These are phyloP conservation scores for Yponomeuta evonymella DNA, from an alignment of 2,888 invertebrate genomes.

Conservation along the genomic window DNA sequence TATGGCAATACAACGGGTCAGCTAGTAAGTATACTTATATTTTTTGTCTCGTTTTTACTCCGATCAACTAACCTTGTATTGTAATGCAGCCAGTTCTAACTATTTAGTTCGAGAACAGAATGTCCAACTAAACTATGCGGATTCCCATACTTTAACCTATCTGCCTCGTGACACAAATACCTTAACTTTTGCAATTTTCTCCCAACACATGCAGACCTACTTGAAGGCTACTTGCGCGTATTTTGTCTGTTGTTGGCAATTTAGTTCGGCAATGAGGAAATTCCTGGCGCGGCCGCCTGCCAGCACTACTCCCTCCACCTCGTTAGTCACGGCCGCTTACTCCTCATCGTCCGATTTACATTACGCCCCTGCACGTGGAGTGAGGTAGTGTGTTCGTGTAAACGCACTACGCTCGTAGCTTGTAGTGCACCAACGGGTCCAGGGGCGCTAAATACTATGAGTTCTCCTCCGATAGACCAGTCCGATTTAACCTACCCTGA, in stretches of 20 bases:
- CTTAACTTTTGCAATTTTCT: not conserved
- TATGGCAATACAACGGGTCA: no score
- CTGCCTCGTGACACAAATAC: not conserved
- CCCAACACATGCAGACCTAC: not conserved
- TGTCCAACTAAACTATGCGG: no score
- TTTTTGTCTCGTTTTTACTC: no score
- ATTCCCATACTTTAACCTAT: not conserved
- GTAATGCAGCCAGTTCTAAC: no score
- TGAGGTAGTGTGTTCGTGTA: no score
- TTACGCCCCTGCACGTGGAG: no score
- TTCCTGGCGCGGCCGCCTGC: slow-evolving; percentile 2
- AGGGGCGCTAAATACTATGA: no score
- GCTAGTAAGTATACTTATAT: no score
- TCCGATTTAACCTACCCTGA: no score
- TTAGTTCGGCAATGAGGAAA: slow-evolving; percentile 14
- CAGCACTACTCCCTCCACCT: not conserved
- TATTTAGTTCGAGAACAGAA: no score
- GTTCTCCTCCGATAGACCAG: no score
- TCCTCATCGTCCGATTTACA: not conserved
- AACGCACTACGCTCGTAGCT: not conserved
- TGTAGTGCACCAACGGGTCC: not conserved
- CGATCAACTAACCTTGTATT: no score
- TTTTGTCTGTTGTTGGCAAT: slow-evolving; percentile 12
- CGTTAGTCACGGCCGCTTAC: not conserved
- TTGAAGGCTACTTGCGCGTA: not conserved